Evolutionary conservation across 1,140 invertebrate species (phyloP).

Genomic region (Solenopsis invicta): DNA sequence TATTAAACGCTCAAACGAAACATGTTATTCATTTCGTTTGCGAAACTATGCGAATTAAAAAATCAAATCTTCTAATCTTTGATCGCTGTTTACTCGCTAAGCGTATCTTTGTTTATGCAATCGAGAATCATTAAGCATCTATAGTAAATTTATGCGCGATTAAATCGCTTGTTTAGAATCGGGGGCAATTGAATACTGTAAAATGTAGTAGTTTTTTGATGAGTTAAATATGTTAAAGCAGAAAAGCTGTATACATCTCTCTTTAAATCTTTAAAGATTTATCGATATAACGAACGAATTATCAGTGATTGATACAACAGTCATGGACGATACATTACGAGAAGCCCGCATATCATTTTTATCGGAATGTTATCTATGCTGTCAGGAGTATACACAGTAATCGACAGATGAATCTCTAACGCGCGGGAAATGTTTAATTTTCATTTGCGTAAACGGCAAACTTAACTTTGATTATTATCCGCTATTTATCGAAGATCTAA

Average conservation of each 20-base stretch:
- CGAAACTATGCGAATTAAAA: neutral
- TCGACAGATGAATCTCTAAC: constrained; percentile 49
- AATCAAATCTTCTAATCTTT: constrained; percentile 6
- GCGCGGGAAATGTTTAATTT: constrained; percentile 54
- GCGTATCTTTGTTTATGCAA: neutral
- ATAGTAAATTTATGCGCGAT: constrained; percentile 10
- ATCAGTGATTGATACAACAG: constrained; percentile 40
- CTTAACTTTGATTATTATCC: neutral
- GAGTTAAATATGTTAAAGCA: neutral
- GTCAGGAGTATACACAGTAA: constrained; percentile 24
- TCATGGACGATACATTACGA: constrained; percentile 11
- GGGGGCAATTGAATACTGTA: neutral
- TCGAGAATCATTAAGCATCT: neutral
- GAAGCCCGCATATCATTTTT: constrained; percentile 42
- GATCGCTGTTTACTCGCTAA: constrained; percentile 3
- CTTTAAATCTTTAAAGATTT: constrained; percentile 1
- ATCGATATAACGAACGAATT: neutral
- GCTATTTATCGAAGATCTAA: neutral
- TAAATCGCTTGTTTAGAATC: neutral
- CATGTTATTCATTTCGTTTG: neutral
- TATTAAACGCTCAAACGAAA: neutral
- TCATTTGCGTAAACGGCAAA: constrained; percentile 3
- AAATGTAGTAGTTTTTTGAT: neutral
- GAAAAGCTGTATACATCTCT: neutral
- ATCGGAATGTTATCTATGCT: constrained; percentile 54